Conservation (phyloP, 2,888 invertebrate species). For the Xestia rhomboidea region DNA sequence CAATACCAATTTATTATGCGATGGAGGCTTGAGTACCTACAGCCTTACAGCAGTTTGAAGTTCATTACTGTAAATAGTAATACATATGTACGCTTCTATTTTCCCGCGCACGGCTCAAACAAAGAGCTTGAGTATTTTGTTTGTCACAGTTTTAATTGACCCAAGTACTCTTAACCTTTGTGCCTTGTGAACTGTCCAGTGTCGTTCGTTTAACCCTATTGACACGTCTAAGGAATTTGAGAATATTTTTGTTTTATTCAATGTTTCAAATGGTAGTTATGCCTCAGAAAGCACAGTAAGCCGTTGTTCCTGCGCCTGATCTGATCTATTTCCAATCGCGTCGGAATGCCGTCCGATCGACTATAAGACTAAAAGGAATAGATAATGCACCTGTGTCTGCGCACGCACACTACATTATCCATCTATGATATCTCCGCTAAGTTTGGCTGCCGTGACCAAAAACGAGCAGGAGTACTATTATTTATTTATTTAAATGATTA, state of each 20-base stretch:
- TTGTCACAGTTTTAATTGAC: constrained; percentile 28
- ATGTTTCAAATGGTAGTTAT: neutral
- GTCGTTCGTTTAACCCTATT: neutral
- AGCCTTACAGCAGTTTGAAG: neutral
- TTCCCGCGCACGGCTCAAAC: neutral
- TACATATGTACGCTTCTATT: too few relatives aligned
- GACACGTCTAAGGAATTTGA: neutral
- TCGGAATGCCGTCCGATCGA: too few relatives aligned
- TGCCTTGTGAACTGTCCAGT: neutral
- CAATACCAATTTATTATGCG: constrained; percentile 2
- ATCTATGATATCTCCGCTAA: too few relatives aligned
- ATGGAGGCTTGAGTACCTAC: neutral
- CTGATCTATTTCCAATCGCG: too few relatives aligned
- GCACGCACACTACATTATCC: too few relatives aligned
- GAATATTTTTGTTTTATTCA: neutral
- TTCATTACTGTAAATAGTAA: neutral
- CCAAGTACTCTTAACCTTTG: constrained; percentile 13
- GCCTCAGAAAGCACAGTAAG: too few relatives aligned
- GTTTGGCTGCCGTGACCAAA: too few relatives aligned
- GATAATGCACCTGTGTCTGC: too few relatives aligned
- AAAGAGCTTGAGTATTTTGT: neutral
- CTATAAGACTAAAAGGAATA: too few relatives aligned
- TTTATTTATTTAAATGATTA: too few relatives aligned
- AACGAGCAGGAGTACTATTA: too few relatives aligned
- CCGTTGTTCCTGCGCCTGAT: too few relatives aligned